phyloP scores from a whole-genome alignment of 2,888 invertebrate species.

The Chymomyza amoena region DNA sequence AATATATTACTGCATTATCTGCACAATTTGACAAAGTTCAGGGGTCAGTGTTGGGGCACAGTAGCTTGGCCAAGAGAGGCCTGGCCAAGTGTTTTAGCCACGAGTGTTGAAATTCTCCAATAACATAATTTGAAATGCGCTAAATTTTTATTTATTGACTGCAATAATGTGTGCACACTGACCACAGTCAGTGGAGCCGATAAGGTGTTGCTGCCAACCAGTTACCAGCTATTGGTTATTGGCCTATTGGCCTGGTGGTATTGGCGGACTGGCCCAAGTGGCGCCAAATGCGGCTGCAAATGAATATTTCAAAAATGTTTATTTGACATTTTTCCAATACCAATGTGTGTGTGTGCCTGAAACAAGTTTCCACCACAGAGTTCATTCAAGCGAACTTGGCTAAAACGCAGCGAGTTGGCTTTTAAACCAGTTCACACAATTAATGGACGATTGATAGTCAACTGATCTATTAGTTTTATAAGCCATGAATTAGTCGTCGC shows the following conservation, averaged over 20 bases:
- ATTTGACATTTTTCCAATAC: slow-evolving; percentile 43
- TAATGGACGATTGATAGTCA: slow-evolving; percentile 57
- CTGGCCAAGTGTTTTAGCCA: slow-evolving; percentile 23
- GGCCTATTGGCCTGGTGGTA: slow-evolving; percentile 5
- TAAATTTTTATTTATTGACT: slow-evolving; percentile 44
- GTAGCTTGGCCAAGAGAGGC: slow-evolving; percentile 21
- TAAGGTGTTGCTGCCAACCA: slow-evolving; percentile 10
- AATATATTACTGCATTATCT: slow-evolving; percentile 5
- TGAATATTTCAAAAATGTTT: slow-evolving; percentile 55
- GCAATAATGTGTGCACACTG: slow-evolving; percentile 4
- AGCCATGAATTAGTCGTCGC: slow-evolving; percentile 48
- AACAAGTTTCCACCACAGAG: slow-evolving; percentile 39
- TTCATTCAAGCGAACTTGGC: neutral
- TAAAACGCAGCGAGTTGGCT: slow-evolving; percentile 9
- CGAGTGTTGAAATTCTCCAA: slow-evolving; percentile 39
- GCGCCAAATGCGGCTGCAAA: slow-evolving; percentile 52
- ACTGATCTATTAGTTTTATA: slow-evolving; percentile 63
- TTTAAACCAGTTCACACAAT: slow-evolving; percentile 55
- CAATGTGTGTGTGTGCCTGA: slow-evolving; percentile 4
- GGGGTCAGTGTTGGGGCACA: slow-evolving; percentile 33
- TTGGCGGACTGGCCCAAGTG: slow-evolving; percentile 34
- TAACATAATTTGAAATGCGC: slow-evolving; percentile 47
- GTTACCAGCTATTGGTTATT: slow-evolving; percentile 3
- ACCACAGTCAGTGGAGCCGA: neutral
- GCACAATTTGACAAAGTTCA: slow-evolving; percentile 49